Evolutionary conservation across 2,888 invertebrate species (phyloP), one percentile per base, ranked within the genome.

Genomic region (Achlya flavicornis): DNA sequence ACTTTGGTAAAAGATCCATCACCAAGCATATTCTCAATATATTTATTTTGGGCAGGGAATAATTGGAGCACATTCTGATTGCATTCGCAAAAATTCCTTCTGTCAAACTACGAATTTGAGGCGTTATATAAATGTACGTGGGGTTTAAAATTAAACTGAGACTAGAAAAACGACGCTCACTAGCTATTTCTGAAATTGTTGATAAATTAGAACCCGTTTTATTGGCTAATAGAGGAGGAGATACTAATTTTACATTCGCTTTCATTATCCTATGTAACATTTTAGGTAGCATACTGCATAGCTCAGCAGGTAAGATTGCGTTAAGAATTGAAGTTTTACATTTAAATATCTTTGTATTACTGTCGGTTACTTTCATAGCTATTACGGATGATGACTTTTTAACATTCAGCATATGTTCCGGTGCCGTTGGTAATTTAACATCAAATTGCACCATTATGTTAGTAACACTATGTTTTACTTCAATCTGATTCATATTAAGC

Each of bases 401-500:
- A 5, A 70, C n/a, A 60, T 74, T 71, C 6, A 74, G 60, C 19
- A 67, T 62, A 61, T 71, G 65, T 57, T 72, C 63, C 0, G 68
- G 57, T 38, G 81, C 77, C 41, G 67, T 64, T 4, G 83, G 84
- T 12, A 84, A 66, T n/a, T 78, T 76, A 58, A 92, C 80, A 65
- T 93, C 92, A 69, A 93, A 93, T 65, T 88, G 85, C 48, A 93
- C 76, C 68, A 86, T 70, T 46, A 91, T 77, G 64, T 93, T 91
- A 16, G 87, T 86, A 4, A 84, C 61, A 69, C 88, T 85, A 72
- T 91, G 84, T 71, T 88, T 90, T 0, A 93, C 79, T 62, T 85
- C 73, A 61, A 93, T 85, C 80, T 88, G 81, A 62, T 83, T 87
- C 57, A 70, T 74, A 46, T 79, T 86, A 53, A 89, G 70, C 3